Base-by-base conservation (phyloP, 1,140 invertebrate species). In the Bilobella aurantiaca region DNA sequence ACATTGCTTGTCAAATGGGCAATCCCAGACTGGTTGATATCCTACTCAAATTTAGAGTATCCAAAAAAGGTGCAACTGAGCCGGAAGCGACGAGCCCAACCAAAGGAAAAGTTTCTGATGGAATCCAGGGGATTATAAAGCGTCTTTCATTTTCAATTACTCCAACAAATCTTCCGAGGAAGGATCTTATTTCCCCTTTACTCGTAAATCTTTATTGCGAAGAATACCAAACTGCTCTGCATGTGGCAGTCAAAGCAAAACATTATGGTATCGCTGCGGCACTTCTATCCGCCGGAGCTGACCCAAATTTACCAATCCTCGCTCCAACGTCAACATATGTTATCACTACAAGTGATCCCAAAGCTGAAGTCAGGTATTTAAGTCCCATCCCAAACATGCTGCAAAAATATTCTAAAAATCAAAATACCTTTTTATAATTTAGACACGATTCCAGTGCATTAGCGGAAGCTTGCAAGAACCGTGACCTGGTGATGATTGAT, bases 111-210 rank as follows among this genome's bases (percentile, higher is more conserved):
- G 82, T 87, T 66, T 92, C 90, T 0, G 86, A 87, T 73, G 89
- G 90, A 1, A 93, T 94, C 69, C 89, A 91, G 71, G 86, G 87
- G 47, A 86, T 93, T 31, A 89, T 93, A 82, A 89, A 87, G 3
- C 87, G 87, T 72, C 77, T 94, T 42, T 73, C 71, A 25, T 42
- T 68, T 27, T 8, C 49, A n/a, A 42, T 42, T 8, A 8, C 49
- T 53, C 23, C 23, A 8, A 53, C 5, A 12, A 53, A 30, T 32
- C 27, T 37, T 2, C 12, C 32, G 12, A 66, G 18, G 21, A 83
- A 83, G 42, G 81, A 81, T 65, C 73, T 80, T 53, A 79, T 87
- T 42, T 85, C 81, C 73, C 89, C 89, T 0, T 76, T 90, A 42
- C 81, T 85, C 71, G 74, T 91, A 18, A 87, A 93, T 78, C 78